These are phyloP conservation scores for Drosophila fungiperda DNA, from an alignment of 2,888 invertebrate species.

Conservation along the genomic window DNA sequence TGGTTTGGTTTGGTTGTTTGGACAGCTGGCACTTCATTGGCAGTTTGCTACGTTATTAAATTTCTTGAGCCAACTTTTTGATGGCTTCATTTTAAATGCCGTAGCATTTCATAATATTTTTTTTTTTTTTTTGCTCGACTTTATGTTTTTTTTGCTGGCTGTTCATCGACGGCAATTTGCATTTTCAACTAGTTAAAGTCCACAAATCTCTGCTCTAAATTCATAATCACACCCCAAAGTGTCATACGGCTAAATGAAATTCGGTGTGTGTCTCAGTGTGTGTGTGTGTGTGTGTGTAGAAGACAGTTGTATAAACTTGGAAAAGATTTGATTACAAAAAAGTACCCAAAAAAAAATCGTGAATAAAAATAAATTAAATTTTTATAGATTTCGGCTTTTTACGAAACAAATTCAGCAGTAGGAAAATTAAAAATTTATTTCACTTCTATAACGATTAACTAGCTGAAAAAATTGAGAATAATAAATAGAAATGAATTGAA, in stretches of 20 bases:
- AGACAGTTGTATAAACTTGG: constrained; percentile 4
- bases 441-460: background rate
- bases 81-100: constrained; percentile 64
- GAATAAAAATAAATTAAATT: background rate
- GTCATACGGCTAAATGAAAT: constrained; percentile 62
- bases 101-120: constrained; percentile 22
- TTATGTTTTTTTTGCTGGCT: constrained; percentile 23
- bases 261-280: constrained; percentile 13
- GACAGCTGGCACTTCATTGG: constrained; percentile 80
- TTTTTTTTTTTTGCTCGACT: constrained; percentile 5
- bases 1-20: constrained; percentile 56
- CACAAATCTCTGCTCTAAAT: constrained; percentile 70
- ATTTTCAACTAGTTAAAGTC: constrained; percentile 57
- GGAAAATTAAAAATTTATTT: background rate
- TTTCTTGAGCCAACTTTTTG: constrained; percentile 69
- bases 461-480: background rate
- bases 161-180: constrained; percentile 58
- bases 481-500: background rate
- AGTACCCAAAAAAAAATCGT: background rate
- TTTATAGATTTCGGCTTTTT: background rate
- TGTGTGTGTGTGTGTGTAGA: constrained; percentile 4
- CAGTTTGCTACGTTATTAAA: constrained; percentile 70
- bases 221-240: constrained; percentile 76
- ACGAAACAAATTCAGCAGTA: background rate
- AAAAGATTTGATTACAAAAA: background rate